Evolutionary conservation across 1,140 invertebrate genomes (phyloP).

Genomic region (Hetaerina americana): DNA sequence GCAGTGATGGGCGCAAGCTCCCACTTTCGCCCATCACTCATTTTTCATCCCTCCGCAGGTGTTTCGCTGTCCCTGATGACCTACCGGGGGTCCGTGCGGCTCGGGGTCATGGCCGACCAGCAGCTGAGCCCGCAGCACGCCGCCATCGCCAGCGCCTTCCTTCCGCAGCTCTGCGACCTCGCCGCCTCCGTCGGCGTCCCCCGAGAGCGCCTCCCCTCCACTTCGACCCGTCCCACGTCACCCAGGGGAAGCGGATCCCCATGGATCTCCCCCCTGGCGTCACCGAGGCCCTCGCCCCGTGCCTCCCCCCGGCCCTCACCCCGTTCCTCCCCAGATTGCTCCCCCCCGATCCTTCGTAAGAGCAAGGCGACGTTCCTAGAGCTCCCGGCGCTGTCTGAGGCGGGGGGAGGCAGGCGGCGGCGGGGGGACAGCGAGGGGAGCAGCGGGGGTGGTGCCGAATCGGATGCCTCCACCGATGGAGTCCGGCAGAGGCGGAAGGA

Average conservation of each 20-base stretch:
- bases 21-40: slow-evolving; percentile 7
- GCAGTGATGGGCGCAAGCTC: no score
- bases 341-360: background rate
- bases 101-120: slow-evolving; percentile 63
- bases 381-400: no score
- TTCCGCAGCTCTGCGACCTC: slow-evolving; percentile 33
- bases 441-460: background rate
- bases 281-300: background rate
- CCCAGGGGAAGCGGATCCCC: background rate
- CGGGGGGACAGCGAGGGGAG: background rate
- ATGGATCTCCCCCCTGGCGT: background rate
- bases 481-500: background rate
- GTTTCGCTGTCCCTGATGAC: slow-evolving; percentile 62
- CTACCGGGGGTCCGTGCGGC: slow-evolving; percentile 48
- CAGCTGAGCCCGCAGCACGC: slow-evolving; percentile 46
- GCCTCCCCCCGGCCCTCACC: background rate
- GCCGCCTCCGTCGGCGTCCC: slow-evolving; percentile 29
- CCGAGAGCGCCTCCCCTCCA: slow-evolving; percentile 10
- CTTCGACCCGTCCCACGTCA: background rate
- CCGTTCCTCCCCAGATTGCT: background rate
- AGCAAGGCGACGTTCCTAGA: background rate
- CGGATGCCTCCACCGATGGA: background rate
- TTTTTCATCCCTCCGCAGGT: slow-evolving; percentile 33
- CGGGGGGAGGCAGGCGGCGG: background rate
- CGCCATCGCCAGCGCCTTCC: slow-evolving; percentile 34